Conservation (phyloP, 2,797 vertebrate genomes). For the Enteromius thamalakanensis region DNA sequence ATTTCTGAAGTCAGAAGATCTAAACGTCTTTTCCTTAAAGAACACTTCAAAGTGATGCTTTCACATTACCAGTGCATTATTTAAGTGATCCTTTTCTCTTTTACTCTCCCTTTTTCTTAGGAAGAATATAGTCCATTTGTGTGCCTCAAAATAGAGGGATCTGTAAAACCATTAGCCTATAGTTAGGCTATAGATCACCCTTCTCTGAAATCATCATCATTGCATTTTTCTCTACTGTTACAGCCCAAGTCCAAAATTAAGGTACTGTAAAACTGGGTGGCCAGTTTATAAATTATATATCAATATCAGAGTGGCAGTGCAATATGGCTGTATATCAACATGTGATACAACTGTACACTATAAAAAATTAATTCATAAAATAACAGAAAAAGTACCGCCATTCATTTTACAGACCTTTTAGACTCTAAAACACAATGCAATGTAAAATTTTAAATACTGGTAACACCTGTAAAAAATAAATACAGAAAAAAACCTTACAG, state of each 20-base stretch:
- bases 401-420: neutral
- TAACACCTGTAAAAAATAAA: neutral
- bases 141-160: slow-evolving; percentile 44
- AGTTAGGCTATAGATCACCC: slow-evolving; percentile 32
- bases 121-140: slow-evolving; percentile 20
- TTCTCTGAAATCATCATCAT: slow-evolving; percentile 36
- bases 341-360: neutral
- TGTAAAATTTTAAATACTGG: neutral
- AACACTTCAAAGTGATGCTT: slow-evolving; percentile 49
- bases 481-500: neutral
- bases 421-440: neutral
- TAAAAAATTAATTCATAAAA: neutral
- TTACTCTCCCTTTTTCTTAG: neutral
- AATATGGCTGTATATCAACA: neutral
- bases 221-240: neutral
- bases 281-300: neutral
- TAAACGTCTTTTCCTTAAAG: slow-evolving; percentile 43
- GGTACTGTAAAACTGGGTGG: neutral
- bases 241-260: neutral
- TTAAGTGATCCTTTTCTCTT: slow-evolving; percentile 22
- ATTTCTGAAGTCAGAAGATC: slow-evolving; percentile 45
- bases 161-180: slow-evolving; percentile 41
- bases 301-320: neutral
- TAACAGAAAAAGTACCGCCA: neutral
- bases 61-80: slow-evolving; percentile 47